Evolutionary conservation across 1,140 invertebrate genomes (phyloP), one percentile per base, ranked within the genome.

Genomic region (Microplitis demolitor): DNA sequence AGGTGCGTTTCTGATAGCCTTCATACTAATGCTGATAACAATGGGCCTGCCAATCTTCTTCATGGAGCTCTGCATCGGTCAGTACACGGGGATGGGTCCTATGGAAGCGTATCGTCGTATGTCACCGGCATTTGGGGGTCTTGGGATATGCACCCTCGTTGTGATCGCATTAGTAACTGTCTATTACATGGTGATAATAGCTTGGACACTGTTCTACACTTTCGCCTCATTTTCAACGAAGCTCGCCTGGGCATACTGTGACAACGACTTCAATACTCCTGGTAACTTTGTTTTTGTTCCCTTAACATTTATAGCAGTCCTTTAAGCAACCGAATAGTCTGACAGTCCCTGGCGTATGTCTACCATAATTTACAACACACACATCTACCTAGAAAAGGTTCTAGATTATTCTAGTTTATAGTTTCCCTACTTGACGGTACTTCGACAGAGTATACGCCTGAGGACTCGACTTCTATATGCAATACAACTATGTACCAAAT

Each of bases 161-260:
- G 93, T 96, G 67, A 95, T 96, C 0, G 90, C 89, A 33, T 89
- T 94, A 77, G 90, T 96, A 34, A 93, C 93, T 60, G 90, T 94
- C 5, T 96, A 96, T 80, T 96, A 95, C 82, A 95, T 94, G 88
- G 90, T 96, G 4, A 93, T 96, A 58, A 90, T 95, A 0, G 89
- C 93, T 0, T 96, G 94, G 94, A 91, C 91, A 0, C 78, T 94
- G 34, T 93, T 92, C 80, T 96, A 95, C 78, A 90, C 93, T 0
- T 90, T 93, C 68, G 88, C 90, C 8, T 94, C 93, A 0, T 91
- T 95, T 76, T 88, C 85, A 11, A 87, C 88, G 0, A 87, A 89
- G 3, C 86, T 96, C 31, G 90, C 90, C 6, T 96, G 94, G 93
- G 92, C 90, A 60, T 86, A 87, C 8, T 94, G 93, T 78, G 82